phyloP scores from a whole-genome alignment of 1,140 invertebrate genomes.

The Idris sp. region DNA sequence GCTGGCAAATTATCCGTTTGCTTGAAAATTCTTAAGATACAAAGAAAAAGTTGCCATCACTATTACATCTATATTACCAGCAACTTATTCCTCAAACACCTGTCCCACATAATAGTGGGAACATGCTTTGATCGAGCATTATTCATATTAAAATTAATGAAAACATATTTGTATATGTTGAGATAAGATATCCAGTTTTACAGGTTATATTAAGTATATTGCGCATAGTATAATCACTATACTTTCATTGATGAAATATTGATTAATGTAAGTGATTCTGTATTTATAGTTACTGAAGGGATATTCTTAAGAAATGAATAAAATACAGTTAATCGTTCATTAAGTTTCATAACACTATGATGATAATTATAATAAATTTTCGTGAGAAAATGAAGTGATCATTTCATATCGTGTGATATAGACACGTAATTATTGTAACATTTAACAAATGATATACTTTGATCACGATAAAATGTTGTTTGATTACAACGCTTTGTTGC shows the following conservation, averaged over 20 bases:
- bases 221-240: slow-evolving; percentile 10
- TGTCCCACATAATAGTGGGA: slow-evolving; percentile 30
- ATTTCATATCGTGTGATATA: slow-evolving; percentile 2
- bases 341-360: slow-evolving; percentile 7
- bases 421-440: slow-evolving; percentile 4
- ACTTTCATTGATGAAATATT: slow-evolving; percentile 40
- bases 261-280: slow-evolving; percentile 33
- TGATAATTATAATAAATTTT: slow-evolving; percentile 26
- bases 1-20: not conserved
- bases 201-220: slow-evolving; percentile 22
- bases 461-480: slow-evolving; percentile 7
- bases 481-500: slow-evolving; percentile 3
- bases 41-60: slow-evolving; percentile 2
- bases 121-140: slow-evolving; percentile 17
- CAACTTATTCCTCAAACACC: slow-evolving; percentile 18
- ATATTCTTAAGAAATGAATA: slow-evolving; percentile 26
- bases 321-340: slow-evolving; percentile 32
- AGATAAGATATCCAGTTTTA: slow-evolving; percentile 41
- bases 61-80: slow-evolving; percentile 22
- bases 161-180: slow-evolving; percentile 24
- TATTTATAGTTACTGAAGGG: slow-evolving; percentile 20
- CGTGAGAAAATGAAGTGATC: slow-evolving; percentile 20
- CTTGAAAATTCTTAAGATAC: slow-evolving; percentile 2
- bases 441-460: slow-evolving; percentile 8
- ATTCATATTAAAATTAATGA: slow-evolving; percentile 41